Conservation (phyloP, 2,797 vertebrate species). For the Coranthus polyacanthus region DNA sequence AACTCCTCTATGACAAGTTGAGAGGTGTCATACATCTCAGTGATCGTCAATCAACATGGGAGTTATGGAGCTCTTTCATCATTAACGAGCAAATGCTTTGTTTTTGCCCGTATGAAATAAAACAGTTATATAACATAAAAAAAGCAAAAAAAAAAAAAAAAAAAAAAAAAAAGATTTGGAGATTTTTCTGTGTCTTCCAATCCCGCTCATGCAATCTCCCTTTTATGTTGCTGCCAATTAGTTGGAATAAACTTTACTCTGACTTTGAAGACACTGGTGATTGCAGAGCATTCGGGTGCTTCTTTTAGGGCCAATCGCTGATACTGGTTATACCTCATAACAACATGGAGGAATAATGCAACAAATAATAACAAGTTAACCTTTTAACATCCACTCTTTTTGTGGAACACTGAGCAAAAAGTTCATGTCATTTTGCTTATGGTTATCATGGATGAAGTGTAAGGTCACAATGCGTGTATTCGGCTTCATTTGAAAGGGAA, state of each 20-base stretch:
- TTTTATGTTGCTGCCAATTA: constrained; percentile 82
- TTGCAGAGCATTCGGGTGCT: constrained; percentile 36
- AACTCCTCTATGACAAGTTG: constrained; percentile 87
- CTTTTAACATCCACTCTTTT: too few species aligned
- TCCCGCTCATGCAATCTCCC: constrained; percentile 57
- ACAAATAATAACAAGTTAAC: too few species aligned
- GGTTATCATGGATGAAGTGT: too few species aligned
- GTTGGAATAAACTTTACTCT: constrained; percentile 74
- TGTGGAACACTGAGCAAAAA: too few species aligned
- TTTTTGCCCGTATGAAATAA: constrained; percentile 78
- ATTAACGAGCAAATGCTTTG: constrained; percentile 85
- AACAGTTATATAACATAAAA: constrained; percentile 71
- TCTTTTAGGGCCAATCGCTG: constrained; percentile 38
- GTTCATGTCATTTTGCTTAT: too few species aligned
- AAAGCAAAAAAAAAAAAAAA: not conserved
- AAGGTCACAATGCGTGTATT: too few species aligned
- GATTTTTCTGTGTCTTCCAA: constrained; percentile 62
- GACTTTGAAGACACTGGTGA: constrained; percentile 65
- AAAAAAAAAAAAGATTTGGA: constrained; percentile 14
- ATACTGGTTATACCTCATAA: constrained; percentile 12
- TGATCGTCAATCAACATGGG: constrained; percentile 87
- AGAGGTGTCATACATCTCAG: constrained; percentile 89
- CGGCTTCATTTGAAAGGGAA: too few species aligned
- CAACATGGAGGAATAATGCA: not conserved
- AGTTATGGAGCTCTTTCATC: constrained; percentile 83